Percentiles rank a stretch among this genome's conserved stretches.
Conservation (phyloP, 1,140 invertebrate species). For the Drosophila oshimai region DNA sequence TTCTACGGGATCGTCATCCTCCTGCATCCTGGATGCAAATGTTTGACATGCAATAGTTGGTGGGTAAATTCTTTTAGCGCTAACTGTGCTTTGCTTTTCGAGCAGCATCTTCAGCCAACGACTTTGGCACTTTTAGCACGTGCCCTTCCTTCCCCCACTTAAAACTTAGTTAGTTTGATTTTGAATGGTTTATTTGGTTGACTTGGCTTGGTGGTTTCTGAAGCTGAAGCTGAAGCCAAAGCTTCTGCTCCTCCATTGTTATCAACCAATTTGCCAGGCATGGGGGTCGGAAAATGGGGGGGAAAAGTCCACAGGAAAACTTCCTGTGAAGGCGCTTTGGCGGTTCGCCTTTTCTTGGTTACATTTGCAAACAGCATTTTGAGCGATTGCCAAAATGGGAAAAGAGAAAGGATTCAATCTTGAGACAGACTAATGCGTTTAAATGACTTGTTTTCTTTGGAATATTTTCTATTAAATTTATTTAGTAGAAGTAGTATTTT, state of each 20-base stretch:
- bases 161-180: constrained; percentile 68
- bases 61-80: constrained; percentile 38
- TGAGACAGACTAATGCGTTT: neutral
- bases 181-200: constrained; percentile 69
- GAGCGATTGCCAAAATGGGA: constrained; percentile 50
- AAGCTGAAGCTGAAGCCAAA: neutral
- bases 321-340: constrained; percentile 29
- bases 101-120: constrained; percentile 53
- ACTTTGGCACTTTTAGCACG: constrained; percentile 67
- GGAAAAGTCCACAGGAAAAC: constrained; percentile 29
- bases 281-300: neutral
- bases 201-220: constrained; percentile 30
- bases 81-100: constrained; percentile 27
- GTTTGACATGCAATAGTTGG: constrained; percentile 44
- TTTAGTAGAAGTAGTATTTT: too few species aligned
- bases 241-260: constrained; percentile 50
- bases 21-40: constrained; percentile 43
- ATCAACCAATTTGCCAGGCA: constrained; percentile 66
- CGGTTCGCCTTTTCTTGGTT: constrained; percentile 49
- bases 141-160: constrained; percentile 39
- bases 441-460: constrained; percentile 20
- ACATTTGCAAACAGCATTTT: constrained; percentile 66
- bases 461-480: neutral
- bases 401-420: neutral
- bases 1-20: constrained; percentile 45